A percentile compares a stretch with the other conserved stretches of the same genome.
Conservation (phyloP, 1,140 invertebrate species). For the Helicorthomorpha holstii region DNA sequence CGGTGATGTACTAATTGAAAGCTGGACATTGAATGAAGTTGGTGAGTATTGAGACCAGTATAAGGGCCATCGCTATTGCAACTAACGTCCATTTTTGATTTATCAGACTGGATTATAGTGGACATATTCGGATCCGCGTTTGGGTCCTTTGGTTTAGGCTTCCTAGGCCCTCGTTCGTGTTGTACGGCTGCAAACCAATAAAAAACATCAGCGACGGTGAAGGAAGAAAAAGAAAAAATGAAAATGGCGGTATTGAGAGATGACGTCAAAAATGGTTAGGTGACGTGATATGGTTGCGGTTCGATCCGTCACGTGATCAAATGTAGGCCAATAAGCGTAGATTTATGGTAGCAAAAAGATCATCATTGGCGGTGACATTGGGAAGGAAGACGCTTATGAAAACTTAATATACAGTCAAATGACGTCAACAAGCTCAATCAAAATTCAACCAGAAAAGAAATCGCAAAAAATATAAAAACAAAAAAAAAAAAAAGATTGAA, state of each 20-base stretch:
- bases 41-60: neutral
- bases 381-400: too few relatives aligned
- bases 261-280: neutral
- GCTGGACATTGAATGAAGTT: neutral
- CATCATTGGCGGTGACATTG: too few relatives aligned
- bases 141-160: slow-evolving; percentile 30
- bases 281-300: slow-evolving; percentile 8
- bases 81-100: neutral
- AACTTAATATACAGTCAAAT: too few relatives aligned
- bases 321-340: too few relatives aligned
- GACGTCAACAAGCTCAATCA: too few relatives aligned
- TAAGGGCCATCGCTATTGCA: neutral
- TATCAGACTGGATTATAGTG: too few relatives aligned
- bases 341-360: too few relatives aligned
- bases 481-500: too few relatives aligned
- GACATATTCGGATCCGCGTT: neutral
- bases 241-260: neutral
- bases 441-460: too few relatives aligned
- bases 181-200: slow-evolving; percentile 43
- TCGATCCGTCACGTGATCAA: too few relatives aligned
- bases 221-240: neutral
- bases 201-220: neutral
- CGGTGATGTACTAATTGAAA: neutral
- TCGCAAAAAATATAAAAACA: too few relatives aligned
- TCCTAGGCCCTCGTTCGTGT: slow-evolving; percentile 39